Conservation (phyloP, 2,888 invertebrate genomes). For the Andrena flavipes region DNA sequence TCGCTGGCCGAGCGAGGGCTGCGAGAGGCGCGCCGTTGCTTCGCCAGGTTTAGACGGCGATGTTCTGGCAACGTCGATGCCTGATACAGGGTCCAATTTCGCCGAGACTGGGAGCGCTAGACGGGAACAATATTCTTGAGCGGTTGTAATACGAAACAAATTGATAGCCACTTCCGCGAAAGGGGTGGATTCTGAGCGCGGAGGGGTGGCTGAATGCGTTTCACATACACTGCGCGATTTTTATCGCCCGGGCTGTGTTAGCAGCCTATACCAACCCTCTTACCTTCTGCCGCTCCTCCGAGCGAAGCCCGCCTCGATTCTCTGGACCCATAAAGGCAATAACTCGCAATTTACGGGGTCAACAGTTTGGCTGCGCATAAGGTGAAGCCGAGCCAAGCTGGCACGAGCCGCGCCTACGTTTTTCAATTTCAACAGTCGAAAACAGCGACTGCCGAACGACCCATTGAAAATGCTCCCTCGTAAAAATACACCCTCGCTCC, state of each 20-base stretch:
- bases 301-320: constrained; percentile 44
- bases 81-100: constrained; percentile 41
- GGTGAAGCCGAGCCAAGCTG: constrained; percentile 66
- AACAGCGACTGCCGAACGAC: constrained; percentile 50
- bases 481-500: constrained; percentile 44
- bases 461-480: constrained; percentile 48
- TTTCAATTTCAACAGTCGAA: constrained; percentile 61
- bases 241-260: constrained; percentile 70
- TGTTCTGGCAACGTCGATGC: constrained; percentile 13
- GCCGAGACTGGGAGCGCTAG: constrained; percentile 13
- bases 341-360: constrained; percentile 76
- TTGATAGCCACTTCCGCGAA: constrained; percentile 53
- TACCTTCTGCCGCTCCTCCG: constrained; percentile 3
- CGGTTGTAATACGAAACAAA: constrained; percentile 57
- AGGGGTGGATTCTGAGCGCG: constrained; percentile 22
- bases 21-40: not conserved
- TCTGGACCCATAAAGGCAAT: constrained; percentile 71
- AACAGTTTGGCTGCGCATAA: constrained; percentile 69
- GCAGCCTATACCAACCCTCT: constrained; percentile 42
- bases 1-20: not conserved
- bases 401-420: constrained; percentile 59
- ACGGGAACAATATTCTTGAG: constrained; percentile 44
- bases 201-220: constrained; percentile 52
- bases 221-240: constrained; percentile 71
- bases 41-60: not conserved